A percentile compares a stretch with the other conserved stretches of the same genome.
Evolutionary conservation across 2,113 vertebrate species (phyloP).

Genomic region (Mionectes macconnelli): DNA sequence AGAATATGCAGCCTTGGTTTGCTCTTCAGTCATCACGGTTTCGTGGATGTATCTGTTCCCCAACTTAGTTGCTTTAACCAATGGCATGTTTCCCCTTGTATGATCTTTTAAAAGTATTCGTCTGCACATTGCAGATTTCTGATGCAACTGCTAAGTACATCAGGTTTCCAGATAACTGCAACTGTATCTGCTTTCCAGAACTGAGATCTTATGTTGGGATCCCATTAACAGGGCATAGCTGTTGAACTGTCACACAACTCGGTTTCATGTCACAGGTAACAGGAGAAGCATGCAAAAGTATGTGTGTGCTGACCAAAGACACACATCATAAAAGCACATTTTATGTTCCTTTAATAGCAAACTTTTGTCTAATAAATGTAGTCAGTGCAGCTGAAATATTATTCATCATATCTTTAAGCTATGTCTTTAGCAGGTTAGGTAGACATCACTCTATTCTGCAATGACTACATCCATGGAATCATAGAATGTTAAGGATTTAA

Average conservation of each 20-base stretch:
- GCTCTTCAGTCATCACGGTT: background rate
- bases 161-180: background rate
- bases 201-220: background rate
- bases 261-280: background rate
- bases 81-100: background rate
- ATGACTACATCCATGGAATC: background rate
- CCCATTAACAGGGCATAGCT: background rate
- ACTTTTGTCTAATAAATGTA: background rate
- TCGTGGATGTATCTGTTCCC: background rate
- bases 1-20: background rate
- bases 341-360: background rate
- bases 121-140: background rate
- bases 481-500: background rate
- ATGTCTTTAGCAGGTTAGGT: background rate
- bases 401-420: background rate
- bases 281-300: background rate
- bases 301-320: background rate
- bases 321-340: background rate
- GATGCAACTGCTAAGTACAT: background rate
- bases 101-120: background rate
- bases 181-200: background rate
- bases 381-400: background rate
- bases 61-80: background rate
- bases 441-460: background rate
- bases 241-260: background rate